These are phyloP conservation scores for Tinamus guttatus DNA, from an alignment of 2,113 vertebrate species.

Conservation along the genomic window DNA sequence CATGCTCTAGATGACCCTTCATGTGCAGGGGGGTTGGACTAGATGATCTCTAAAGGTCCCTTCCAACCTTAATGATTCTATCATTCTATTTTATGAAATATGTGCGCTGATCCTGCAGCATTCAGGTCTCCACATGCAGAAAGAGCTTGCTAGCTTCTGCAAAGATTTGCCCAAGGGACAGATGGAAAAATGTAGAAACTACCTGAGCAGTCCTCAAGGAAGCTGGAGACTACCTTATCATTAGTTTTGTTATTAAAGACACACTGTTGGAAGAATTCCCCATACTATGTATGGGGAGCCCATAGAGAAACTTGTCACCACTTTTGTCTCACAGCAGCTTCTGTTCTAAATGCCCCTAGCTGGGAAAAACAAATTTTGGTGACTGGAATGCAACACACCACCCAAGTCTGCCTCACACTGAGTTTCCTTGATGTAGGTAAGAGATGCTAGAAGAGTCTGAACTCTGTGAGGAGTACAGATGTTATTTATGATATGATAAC, in stretches of 20 bases:
- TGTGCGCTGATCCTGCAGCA: not conserved
- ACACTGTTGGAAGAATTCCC: not conserved
- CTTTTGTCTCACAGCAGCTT: not conserved
- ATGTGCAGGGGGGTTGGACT: no score
- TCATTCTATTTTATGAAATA: no score
- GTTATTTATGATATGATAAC: no score
- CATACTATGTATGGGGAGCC: not conserved
- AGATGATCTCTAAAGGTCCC: no score
- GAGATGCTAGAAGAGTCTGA: not conserved
- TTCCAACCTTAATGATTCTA: no score
- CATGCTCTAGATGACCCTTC: no score
- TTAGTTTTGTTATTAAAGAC: not conserved
- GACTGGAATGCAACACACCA: not conserved
- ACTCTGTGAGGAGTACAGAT: not conserved
- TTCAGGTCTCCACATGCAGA: not conserved
- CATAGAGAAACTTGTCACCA: not conserved
- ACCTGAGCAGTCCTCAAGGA: not conserved
- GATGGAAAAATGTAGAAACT: not conserved
- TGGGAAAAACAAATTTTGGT: not conserved
- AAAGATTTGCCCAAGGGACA: not conserved
- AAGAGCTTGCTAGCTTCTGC: not conserved
- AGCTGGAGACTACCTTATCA: not conserved
- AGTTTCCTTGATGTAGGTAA: not conserved
- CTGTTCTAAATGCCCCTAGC: not conserved
- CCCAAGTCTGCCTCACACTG: not conserved